Evolutionary conservation across 37 sponge, comb jelly and placozoan genomes (phyloP), one percentile per base, ranked within the genome.

Genomic region (Aphrocallistes beatrix): DNA sequence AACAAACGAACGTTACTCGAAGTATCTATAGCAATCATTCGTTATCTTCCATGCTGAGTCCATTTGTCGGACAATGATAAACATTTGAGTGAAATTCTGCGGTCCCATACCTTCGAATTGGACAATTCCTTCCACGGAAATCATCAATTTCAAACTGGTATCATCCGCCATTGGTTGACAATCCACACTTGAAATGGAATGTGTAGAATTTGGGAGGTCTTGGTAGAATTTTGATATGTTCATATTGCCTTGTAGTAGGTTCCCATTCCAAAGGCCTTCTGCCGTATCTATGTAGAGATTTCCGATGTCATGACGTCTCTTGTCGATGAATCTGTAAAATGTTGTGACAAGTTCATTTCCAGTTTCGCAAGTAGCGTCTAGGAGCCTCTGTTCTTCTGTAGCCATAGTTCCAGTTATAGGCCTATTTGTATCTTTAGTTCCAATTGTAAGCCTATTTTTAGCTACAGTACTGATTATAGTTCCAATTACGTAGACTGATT

Each of bases 201-300:
- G 75, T 13, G 75, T 60, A 6, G 75, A 60, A 60, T 19, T 60
- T 8, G 75, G 75, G 28, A 60, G 21, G 21, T 60, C 75, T 28
- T 60, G 75, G 75, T 60, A 60, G 75, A 60, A 60, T 60, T 60
- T 60, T 6, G 75, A 25, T 21, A 60, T 60, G 21, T 60, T 60
- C 75, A 60, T 60, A 60, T 60, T 60, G 17, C 75, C 75, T 30
- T 60, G 75, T 60, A 60, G 75, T 3, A 60, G 25, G 75, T 60
- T 60, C 25, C 75, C 75, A 60, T 60, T 60, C 75, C 75, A 60
- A 25, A 60, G n/a, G 3, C 28, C 75, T 30, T 25, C 75, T 28
- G 75, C 75, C 28, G 75, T 60, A 60, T 60, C 75, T 13, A 60
- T 60, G 75, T 60, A 60, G 75, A 60, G 75, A 60, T 60, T 60